Evolutionary conservation across 2,797 vertebrate genomes (phyloP).

Genomic region (Nannoperca obscura): DNA sequence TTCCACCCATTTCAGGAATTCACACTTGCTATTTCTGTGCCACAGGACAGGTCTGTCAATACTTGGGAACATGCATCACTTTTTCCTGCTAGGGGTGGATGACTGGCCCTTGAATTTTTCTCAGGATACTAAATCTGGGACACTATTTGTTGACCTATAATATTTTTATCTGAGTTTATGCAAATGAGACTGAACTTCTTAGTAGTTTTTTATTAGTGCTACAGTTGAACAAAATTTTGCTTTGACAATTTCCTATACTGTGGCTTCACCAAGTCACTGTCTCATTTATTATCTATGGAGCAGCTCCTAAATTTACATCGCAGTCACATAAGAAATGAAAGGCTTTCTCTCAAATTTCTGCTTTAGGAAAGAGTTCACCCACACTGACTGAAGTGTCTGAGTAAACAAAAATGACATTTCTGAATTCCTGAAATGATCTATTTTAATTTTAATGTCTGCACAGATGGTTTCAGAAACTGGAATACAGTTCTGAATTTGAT

Average conservation of each 20-base stretch:
- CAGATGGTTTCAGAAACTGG: no score
- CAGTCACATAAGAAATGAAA: no score
- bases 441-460: no score
- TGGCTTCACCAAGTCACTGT: background rate
- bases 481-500: no score
- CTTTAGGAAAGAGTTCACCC: no score
- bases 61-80: background rate
- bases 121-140: constrained; percentile 18
- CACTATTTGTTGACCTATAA: constrained; percentile 16
- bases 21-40: constrained; percentile 9
- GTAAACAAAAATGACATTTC: no score
- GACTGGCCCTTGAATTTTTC: constrained; percentile 4
- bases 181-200: background rate
- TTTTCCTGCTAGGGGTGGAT: background rate
- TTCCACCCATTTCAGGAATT: constrained; percentile 5
- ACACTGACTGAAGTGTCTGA: no score
- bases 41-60: constrained; percentile 6
- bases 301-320: background rate
- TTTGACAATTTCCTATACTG: background rate
- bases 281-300: background rate
- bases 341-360: no score
- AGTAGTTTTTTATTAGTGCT: background rate
- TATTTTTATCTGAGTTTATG: background rate
- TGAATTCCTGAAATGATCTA: no score
- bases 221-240: background rate